These are phyloP conservation scores for Sternotherus odoratus DNA, from an alignment of 2,797 vertebrate genomes.

Conservation along the genomic window DNA sequence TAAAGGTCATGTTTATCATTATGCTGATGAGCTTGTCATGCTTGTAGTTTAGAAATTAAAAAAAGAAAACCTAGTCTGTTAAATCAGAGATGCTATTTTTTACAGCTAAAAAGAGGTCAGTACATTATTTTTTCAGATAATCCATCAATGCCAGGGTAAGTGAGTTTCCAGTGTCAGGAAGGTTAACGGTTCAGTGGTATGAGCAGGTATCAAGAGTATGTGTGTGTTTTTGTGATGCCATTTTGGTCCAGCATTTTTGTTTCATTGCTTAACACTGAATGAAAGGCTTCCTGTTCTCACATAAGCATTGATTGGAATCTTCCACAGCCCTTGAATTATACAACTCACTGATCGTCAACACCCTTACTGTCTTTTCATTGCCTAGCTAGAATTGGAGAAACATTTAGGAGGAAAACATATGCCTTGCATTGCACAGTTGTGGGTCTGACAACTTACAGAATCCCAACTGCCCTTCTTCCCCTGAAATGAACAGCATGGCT, in stretches of 20 bases:
- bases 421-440: not conserved
- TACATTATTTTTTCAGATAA: conserved; percentile 37
- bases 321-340: not conserved
- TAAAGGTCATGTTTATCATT: conserved; percentile 44
- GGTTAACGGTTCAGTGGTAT: not conserved
- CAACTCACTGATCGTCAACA: not conserved
- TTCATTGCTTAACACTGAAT: not conserved
- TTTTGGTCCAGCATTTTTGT: not conserved
- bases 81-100: conserved; percentile 25
- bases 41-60: not conserved
- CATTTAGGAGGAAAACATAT: not conserved
- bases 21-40: conserved; percentile 23
- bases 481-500: not conserved
- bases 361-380: not conserved
- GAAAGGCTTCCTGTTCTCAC: not conserved
- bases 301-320: not conserved
- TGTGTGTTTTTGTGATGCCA: accelerated
- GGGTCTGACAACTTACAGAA: not conserved
- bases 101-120: conserved; percentile 42
- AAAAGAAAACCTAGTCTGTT: not conserved
- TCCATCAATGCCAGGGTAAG: not conserved
- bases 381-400: not conserved
- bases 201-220: not conserved
- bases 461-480: not conserved
- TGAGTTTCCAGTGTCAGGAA: not conserved